Conservation (phyloP, 2,797 vertebrate genomes). For the Sorex maritimensis region DNA sequence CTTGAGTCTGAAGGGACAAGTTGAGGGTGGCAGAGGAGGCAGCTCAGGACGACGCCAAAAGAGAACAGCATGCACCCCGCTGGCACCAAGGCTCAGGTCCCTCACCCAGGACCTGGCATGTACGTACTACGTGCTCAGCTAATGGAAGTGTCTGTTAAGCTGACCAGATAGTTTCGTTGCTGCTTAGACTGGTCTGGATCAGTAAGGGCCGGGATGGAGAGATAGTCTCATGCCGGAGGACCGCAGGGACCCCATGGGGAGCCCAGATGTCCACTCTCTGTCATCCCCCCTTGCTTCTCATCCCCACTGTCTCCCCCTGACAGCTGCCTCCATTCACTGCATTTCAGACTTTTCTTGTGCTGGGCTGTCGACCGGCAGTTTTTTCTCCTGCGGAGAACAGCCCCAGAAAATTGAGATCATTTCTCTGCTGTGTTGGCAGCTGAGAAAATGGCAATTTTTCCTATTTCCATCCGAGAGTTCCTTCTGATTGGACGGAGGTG, state of each 20-base stretch:
- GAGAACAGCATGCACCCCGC: neutral
- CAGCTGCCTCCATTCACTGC: neutral
- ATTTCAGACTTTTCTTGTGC: conserved; percentile 42
- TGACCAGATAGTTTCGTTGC: neutral
- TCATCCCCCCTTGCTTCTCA: neutral
- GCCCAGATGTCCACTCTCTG: neutral
- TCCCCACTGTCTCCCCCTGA: neutral
- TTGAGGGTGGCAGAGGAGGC: neutral
- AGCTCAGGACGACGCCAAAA: fast-evolving
- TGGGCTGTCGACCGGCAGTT: conserved; percentile 55
- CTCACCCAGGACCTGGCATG: neutral
- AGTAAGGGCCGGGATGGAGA: too few species aligned
- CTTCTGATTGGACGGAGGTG: conserved; percentile 73
- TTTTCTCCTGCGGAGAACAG: conserved; percentile 77
- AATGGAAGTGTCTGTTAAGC: neutral
- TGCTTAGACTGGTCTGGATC: neutral
- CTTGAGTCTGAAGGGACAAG: neutral
- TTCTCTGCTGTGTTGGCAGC: conserved; percentile 84
- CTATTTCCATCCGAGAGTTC: conserved; percentile 76
- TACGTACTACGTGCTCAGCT: neutral
- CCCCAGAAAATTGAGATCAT: conserved; percentile 87
- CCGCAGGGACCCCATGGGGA: neutral
- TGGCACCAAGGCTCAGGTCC: too few species aligned
- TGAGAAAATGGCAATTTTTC: conserved; percentile 83
- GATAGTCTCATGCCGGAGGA: neutral